Base-by-base conservation (phyloP, 2,888 invertebrate genomes). In the Andrena trimmerana region DNA sequence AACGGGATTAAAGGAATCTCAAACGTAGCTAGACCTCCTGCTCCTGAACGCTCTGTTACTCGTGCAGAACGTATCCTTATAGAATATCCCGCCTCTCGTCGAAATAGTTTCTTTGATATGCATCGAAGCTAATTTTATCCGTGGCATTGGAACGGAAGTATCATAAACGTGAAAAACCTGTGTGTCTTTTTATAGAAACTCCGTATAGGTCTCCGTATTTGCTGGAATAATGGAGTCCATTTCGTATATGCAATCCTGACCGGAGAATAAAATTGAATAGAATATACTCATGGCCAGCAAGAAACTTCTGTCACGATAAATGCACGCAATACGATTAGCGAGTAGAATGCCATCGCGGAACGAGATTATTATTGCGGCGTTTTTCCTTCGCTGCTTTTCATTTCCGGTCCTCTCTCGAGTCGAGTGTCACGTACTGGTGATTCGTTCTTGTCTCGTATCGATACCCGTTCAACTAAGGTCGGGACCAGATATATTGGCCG, bases 401-500 rank as follows among this genome's bases (percentile, higher is more conserved):
- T 81, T 81, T 79, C 81, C 79, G 73, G 42, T 81, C 69, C 42
- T 66, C 24, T n/a, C 52, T 6, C 16, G 10, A 2, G 50, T 50
- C 42, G 4, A 42, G 62, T n/a, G 59, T 74, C 81, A 60, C 52
- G 72, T 36, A 42, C 24, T 10, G 48, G 16, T 24, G 20, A 50
- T 59, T 68, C 31, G 57, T 52, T 72, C 50, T n/a, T 27, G 36
- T 66, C 31, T 7, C 29, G 4, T n/a, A 48, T 36, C 20, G 59
- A 13, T 29, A n/a, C 13, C 13, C 13, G 33, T 27, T 42, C 20
- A 48, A 31, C 20, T 20, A n/a, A n/a, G n/a, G n/a, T n/a, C n/a
- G n/a, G n/a, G n/a, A n/a, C n/a, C n/a, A n/a, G n/a, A n/a, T n/a
- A n/a, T n/a, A n/a, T n/a, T n/a, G n/a, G n/a, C n/a, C n/a, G n/a